A percentile compares a stretch with the other conserved stretches of the same genome.
phyloP scores from a whole-genome alignment of 1,140 invertebrate genomes.

The Schmidtea mediterranea region DNA sequence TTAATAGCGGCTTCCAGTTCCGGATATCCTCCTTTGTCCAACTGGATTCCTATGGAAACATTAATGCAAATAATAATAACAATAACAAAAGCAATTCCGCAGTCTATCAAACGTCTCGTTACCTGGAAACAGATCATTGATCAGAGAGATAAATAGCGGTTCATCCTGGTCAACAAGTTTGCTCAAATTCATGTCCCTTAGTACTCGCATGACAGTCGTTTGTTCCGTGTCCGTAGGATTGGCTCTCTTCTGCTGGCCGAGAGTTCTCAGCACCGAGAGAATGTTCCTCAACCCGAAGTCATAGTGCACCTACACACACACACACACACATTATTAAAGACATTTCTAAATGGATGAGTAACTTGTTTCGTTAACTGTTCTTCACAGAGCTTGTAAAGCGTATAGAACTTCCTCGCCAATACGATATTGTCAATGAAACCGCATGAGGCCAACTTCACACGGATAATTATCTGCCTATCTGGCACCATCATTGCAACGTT shows the following conservation, averaged over 20 bases:
- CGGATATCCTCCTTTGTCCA: slow-evolving; percentile 49
- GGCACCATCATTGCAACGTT: slow-evolving; percentile 99
- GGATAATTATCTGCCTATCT: slow-evolving; percentile 77
- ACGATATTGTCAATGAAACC: slow-evolving; percentile 84
- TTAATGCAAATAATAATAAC: too few relatives aligned
- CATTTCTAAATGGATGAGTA: too few relatives aligned
- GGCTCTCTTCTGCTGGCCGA: slow-evolving; percentile 62
- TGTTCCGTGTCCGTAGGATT: slow-evolving; percentile 71
- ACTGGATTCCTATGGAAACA: too few relatives aligned
- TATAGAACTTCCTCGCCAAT: slow-evolving; percentile 74
- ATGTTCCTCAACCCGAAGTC: slow-evolving; percentile 86
- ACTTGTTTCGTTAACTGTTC: slow-evolving; percentile 78
- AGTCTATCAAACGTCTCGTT: slow-evolving; percentile 43
- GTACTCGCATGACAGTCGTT: slow-evolving; percentile 79
- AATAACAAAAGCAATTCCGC: too few relatives aligned
- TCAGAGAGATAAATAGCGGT: slow-evolving; percentile 71
- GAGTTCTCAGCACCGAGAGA: slow-evolving; percentile 59
- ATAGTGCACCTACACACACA: slow-evolving; percentile 43
- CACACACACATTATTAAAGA: too few relatives aligned
- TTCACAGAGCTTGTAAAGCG: slow-evolving; percentile 77
- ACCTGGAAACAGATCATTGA: slow-evolving; percentile 65
- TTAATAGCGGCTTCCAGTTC: slow-evolving; percentile 30
- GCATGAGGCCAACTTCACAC: slow-evolving; percentile 80
- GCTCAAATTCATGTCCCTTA: slow-evolving; percentile 84
- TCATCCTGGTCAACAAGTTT: slow-evolving; percentile 90